Evolutionary conservation across 2,888 invertebrate species (phyloP).

Genomic region (Eustalomyia histrio): DNA sequence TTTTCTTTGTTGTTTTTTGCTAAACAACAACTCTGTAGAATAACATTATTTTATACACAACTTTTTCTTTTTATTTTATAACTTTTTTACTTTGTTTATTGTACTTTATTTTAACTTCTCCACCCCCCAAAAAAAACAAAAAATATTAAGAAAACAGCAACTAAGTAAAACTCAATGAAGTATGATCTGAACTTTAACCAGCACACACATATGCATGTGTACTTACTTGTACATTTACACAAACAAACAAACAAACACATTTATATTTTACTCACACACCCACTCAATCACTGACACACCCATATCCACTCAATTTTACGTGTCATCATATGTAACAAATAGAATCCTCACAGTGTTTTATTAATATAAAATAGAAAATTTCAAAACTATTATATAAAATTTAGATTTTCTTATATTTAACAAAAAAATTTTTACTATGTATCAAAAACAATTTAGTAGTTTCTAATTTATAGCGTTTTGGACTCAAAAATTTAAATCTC

Average conservation of each 20-base stretch:
- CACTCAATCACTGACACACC: background rate
- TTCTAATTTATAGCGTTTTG: no score
- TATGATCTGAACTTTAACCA: conserved; percentile 4
- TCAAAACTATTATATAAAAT: no score
- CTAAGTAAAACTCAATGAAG: background rate
- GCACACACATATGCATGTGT: background rate
- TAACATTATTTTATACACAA: background rate
- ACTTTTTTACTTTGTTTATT: background rate
- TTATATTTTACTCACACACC: background rate
- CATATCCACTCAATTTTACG: background rate
- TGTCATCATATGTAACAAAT: background rate
- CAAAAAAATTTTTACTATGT: no score
- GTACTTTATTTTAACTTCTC: background rate
- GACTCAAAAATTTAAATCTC: no score
- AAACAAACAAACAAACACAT: background rate
- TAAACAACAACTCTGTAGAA: background rate
- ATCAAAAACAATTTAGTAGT: no score
- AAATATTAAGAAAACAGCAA: background rate
- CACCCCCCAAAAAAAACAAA: background rate
- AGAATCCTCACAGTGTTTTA: background rate
- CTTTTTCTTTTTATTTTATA: background rate
- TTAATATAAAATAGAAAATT: no score
- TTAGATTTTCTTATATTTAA: no score
- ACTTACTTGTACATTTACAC: background rate
- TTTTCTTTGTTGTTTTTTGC: background rate